Conservation (phyloP, 2,797 vertebrate genomes). For the Betta splendens region DNA sequence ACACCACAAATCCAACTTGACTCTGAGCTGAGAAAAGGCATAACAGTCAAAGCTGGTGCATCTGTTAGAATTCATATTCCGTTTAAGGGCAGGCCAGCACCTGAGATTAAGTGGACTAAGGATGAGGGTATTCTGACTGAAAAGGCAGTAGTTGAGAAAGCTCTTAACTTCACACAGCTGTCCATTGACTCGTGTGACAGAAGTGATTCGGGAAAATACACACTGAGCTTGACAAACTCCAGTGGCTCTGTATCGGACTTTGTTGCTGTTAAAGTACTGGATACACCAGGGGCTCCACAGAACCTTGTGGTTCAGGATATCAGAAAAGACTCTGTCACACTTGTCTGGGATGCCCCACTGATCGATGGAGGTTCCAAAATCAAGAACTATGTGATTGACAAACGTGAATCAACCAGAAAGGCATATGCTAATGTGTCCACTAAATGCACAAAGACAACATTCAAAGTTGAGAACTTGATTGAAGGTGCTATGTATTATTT, state of each 20-base stretch:
- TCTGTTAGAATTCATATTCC: constrained; percentile 93
- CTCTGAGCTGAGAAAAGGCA: constrained; percentile 95
- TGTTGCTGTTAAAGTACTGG: constrained; percentile 93
- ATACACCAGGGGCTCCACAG: constrained; percentile 92
- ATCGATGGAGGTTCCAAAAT: constrained; percentile 96
- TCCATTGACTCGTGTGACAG: constrained; percentile 96
- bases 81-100: constrained; percentile 93
- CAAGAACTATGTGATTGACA: constrained; percentile 97
- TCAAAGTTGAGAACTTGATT: constrained; percentile 93
- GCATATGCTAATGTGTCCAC: constrained; percentile 94
- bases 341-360: constrained; percentile 92
- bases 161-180: constrained; percentile 89
- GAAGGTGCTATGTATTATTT: constrained; percentile 98
- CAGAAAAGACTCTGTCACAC: constrained; percentile 88
- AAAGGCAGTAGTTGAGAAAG: constrained; percentile 91
- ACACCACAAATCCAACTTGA: constrained; percentile 92
- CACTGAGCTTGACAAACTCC: constrained; percentile 90
- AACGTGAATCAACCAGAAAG: constrained; percentile 97
- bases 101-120: constrained; percentile 93
- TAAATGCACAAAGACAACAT: constrained; percentile 92
- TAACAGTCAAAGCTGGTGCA: constrained; percentile 91
- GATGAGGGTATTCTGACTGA: constrained; percentile 92
- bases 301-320: constrained; percentile 92
- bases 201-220: constrained; percentile 95
- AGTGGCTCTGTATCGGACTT: constrained; percentile 92